These are phyloP conservation scores for Nomada ruficornis DNA, from an alignment of 2,888 invertebrate genomes.

Conservation along the genomic window DNA sequence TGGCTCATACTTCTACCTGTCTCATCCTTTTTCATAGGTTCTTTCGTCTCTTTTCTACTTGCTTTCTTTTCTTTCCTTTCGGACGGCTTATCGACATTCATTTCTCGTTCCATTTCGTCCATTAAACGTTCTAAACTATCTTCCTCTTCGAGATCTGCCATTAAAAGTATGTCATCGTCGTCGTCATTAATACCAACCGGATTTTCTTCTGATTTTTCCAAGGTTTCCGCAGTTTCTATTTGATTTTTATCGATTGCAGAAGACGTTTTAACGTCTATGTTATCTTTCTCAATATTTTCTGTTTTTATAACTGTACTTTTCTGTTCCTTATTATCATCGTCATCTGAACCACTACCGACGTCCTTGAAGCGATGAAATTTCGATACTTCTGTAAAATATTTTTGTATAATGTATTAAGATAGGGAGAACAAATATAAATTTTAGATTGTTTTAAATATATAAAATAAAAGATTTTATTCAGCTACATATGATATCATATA, in stretches of 20 bases:
- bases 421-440: not conserved
- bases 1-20: conserved; percentile 56
- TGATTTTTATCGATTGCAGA: conserved; percentile 34
- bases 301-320: conserved; percentile 52
- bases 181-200: conserved; percentile 75
- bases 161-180: conserved; percentile 81
- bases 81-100: conserved; percentile 76
- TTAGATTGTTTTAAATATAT: not conserved
- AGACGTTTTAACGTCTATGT: conserved; percentile 40
- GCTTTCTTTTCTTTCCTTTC: conserved; percentile 68
- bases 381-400: conserved; percentile 73
- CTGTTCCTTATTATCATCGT: conserved; percentile 74
- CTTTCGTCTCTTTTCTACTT: conserved; percentile 67
- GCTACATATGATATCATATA: not conserved
- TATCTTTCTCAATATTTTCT: conserved; percentile 47
- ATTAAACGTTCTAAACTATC: conserved; percentile 85
- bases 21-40: conserved; percentile 59
- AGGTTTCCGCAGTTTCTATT: conserved; percentile 44
- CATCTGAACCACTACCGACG: conserved; percentile 84
- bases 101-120: conserved; percentile 85
- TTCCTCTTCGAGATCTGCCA: conserved; percentile 84
- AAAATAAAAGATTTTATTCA: not conserved
- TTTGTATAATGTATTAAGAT: conserved; percentile 1
- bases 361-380: conserved; percentile 86
- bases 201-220: conserved; percentile 76